Evolutionary conservation across 2,888 invertebrate species (phyloP).

Genomic region (Drosophila gaucha): DNA sequence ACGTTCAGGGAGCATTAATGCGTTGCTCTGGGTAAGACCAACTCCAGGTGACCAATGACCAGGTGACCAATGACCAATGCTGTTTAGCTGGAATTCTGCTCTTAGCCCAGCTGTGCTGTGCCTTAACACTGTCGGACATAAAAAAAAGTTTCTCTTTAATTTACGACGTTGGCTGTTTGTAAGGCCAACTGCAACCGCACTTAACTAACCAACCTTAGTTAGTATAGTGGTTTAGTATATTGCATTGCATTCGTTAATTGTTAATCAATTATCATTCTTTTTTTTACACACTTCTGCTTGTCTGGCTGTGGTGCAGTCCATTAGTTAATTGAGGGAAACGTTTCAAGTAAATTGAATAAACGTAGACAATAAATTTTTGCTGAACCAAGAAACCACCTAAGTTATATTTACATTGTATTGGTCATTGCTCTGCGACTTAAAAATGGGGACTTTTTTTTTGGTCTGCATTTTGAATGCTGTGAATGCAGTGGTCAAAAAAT

Average conservation of each 20-base stretch:
- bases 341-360: slow-evolving; percentile 13
- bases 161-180: slow-evolving; percentile 46
- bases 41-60: slow-evolving; percentile 28
- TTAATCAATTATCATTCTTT: slow-evolving; percentile 41
- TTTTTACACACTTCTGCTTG: background rate
- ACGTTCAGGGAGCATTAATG: background rate
- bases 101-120: slow-evolving; percentile 15
- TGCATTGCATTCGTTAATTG: slow-evolving; percentile 43
- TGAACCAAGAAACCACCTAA: background rate
- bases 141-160: slow-evolving; percentile 53
- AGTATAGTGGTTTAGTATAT: slow-evolving; percentile 11
- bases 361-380: slow-evolving; percentile 18
- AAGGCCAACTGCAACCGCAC: slow-evolving; percentile 52
- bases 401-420: background rate
- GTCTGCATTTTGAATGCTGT: background rate
- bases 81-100: slow-evolving; percentile 49
- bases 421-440: slow-evolving; percentile 1
- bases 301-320: slow-evolving; percentile 6
- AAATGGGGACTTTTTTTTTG: slow-evolving; percentile 18
- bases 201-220: slow-evolving; percentile 29
- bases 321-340: slow-evolving; percentile 47
- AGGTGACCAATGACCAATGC: slow-evolving; percentile 53
- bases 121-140: slow-evolving; percentile 37
- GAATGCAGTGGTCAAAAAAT: slow-evolving; percentile 11
- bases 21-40: too few relatives aligned